A percentile compares a stretch with the other conserved stretches of the same genome.
phyloP scores from a whole-genome alignment of 2,888 invertebrate genomes.

The Mimumesa dahlbomi region DNA sequence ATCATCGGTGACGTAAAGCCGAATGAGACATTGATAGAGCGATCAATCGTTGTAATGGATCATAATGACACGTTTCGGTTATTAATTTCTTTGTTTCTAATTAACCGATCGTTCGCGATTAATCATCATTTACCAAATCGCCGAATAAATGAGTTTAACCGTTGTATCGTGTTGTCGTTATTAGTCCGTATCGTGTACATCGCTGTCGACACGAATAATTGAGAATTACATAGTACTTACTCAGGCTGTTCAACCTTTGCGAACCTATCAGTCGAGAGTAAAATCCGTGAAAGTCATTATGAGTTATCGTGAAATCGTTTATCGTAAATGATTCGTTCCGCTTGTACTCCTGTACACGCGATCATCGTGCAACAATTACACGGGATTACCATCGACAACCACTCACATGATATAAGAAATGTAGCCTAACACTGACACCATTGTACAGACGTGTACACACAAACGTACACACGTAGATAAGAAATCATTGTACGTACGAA shows the following conservation, averaged over 20 bases:
- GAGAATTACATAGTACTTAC: constrained; percentile 27
- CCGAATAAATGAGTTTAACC: constrained; percentile 18
- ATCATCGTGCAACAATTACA: not conserved
- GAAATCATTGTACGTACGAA: too few species aligned
- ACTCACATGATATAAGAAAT: constrained; percentile 11
- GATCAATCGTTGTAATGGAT: too few species aligned
- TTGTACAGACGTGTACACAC: too few species aligned
- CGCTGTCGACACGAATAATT: constrained; percentile 16
- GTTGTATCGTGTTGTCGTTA: constrained; percentile 12
- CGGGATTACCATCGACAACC: constrained; percentile 8
- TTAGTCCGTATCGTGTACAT: not conserved
- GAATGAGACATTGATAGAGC: too few species aligned
- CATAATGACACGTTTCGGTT: not conserved
- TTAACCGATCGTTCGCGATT: not conserved
- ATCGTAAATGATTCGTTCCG: constrained; percentile 30
- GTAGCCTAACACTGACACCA: too few species aligned
- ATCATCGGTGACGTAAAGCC: not conserved
- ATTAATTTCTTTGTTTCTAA: not conserved
- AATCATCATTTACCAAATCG: constrained; percentile 1
- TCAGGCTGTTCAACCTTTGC: not conserved
- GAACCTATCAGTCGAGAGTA: constrained; percentile 24
- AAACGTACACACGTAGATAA: too few species aligned
- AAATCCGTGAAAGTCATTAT: constrained; percentile 40
- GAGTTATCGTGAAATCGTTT: constrained; percentile 40
- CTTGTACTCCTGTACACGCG: not conserved